Conservation (phyloP, 1,140 invertebrate species). For the Eueides isabella region DNA sequence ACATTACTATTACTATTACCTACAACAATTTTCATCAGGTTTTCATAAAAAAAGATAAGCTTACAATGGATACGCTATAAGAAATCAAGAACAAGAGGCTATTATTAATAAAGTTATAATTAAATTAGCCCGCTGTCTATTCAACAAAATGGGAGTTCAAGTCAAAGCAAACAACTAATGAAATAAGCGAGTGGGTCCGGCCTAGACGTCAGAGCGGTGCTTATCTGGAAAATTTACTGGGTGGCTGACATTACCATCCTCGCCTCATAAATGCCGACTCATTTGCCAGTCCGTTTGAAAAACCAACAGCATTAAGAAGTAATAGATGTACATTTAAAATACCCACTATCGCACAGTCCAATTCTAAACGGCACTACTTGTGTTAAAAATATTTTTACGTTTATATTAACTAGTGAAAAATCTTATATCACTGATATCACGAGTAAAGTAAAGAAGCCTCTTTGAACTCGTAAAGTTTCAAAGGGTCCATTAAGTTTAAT, state of each 20-base stretch:
- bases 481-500: slow-evolving; percentile 65
- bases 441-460: slow-evolving; percentile 8
- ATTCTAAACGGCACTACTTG: slow-evolving; percentile 10
- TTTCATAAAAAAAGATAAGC: no score
- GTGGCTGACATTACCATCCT: slow-evolving; percentile 68
- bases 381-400: neutral
- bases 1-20: neutral
- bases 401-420: neutral
- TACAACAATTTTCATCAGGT: neutral
- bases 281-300: slow-evolving; percentile 70
- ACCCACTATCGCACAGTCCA: slow-evolving; percentile 24
- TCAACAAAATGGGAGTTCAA: slow-evolving; percentile 28
- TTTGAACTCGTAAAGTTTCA: slow-evolving; percentile 17
- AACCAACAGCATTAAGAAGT: slow-evolving; percentile 56
- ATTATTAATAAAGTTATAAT: slow-evolving; percentile 19
- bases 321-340: slow-evolving; percentile 49
- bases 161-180: slow-evolving; percentile 50
- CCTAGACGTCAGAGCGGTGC: slow-evolving; percentile 61
- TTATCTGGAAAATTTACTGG: slow-evolving; percentile 75
- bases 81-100: neutral
- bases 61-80: neutral
- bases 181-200: slow-evolving; percentile 61
- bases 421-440: no score
- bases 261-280: slow-evolving; percentile 65
- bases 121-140: slow-evolving; percentile 21